These are phyloP conservation scores for Miltochrista miniata DNA, from an alignment of 2,888 invertebrate species.

Conservation along the genomic window DNA sequence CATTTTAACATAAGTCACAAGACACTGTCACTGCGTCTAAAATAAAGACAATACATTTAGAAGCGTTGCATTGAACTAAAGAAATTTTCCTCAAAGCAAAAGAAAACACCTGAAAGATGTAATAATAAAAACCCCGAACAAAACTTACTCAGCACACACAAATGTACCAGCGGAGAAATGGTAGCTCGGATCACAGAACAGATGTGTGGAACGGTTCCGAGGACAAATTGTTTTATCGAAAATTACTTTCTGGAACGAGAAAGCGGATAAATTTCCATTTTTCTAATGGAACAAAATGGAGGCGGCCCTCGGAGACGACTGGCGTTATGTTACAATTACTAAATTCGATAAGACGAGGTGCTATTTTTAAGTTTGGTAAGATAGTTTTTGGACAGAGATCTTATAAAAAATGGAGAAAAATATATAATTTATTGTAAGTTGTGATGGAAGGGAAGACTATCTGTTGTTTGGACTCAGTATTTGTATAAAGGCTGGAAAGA, in stretches of 20 bases:
- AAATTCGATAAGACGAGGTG: conserved; percentile 29
- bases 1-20: no score
- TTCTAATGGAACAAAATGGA: conserved; percentile 67
- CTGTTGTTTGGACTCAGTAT: no score
- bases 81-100: neutral
- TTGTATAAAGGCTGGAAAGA: no score
- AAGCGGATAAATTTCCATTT: conserved; percentile 72
- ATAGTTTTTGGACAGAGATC: neutral
- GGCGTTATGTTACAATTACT: conserved; percentile 46
- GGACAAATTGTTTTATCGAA: conserved; percentile 83
- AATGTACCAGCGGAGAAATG: conserved; percentile 46
- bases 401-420: no score
- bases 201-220: conserved; percentile 72
- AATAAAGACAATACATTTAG: no score
- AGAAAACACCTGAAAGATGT: conserved; percentile 14
- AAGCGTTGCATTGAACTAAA: neutral
- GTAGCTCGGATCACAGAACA: conserved; percentile 59
- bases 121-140: conserved; percentile 15
- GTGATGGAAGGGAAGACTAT: no score
- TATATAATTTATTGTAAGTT: no score
- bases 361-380: neutral
- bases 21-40: no score
- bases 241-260: conserved; percentile 71
- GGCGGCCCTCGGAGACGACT: conserved; percentile 34
- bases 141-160: conserved; percentile 32